A percentile compares a stretch with the other conserved stretches of the same genome.
phyloP scores from a whole-genome alignment of 2,113 vertebrate genomes.

The Microcebus jonahi region DNA sequence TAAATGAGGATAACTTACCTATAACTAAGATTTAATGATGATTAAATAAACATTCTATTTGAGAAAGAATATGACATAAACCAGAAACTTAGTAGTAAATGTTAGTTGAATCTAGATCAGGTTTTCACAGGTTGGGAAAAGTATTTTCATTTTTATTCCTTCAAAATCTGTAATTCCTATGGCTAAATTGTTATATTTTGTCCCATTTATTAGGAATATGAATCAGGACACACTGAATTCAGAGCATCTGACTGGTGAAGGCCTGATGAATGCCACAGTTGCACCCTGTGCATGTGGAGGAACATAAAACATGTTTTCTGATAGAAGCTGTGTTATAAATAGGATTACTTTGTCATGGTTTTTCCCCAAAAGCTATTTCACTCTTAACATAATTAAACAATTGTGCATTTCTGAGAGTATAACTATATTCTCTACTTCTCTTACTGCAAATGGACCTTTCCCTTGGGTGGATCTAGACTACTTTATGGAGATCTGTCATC shows the following conservation, averaged over 20 bases:
- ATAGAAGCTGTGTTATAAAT: background rate
- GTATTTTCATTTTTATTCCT: background rate
- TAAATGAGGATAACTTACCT: background rate
- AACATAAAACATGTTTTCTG: background rate
- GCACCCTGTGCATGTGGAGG: background rate
- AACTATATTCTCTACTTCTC: background rate
- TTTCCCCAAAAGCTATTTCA: background rate
- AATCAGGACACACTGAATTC: background rate
- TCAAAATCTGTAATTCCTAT: background rate
- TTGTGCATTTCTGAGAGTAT: background rate
- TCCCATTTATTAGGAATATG: background rate
- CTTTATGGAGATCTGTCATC: background rate
- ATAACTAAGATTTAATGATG: background rate
- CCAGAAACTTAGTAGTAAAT: background rate
- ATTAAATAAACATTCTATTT: background rate
- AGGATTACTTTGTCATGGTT: background rate
- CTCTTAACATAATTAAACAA: constrained; percentile 18
- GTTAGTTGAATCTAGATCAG: background rate
- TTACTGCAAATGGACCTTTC: background rate
- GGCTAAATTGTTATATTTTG: background rate
- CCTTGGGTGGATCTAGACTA: background rate
- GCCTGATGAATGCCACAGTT: background rate
- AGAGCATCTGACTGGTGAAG: background rate
- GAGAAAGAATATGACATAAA: background rate
- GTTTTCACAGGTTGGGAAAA: background rate